Percentiles rank a stretch among this genome's conserved stretches.
Evolutionary conservation across 2,888 invertebrate genomes (phyloP).

Genomic region (Papilio gigon): DNA sequence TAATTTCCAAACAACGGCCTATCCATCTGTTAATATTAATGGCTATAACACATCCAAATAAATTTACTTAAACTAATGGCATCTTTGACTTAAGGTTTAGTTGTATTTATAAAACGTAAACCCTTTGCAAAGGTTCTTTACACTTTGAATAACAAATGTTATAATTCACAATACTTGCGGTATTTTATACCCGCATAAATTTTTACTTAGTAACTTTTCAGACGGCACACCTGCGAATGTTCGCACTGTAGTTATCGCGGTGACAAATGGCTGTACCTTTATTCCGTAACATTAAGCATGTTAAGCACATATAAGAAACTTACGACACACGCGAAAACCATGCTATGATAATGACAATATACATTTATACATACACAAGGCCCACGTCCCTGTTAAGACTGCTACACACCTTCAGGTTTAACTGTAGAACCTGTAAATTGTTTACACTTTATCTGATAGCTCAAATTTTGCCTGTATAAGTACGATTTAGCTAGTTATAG

Average conservation of each 20-base stretch:
- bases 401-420: no score
- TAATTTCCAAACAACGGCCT: no score
- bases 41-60: no score
- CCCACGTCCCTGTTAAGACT: no score
- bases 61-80: no score
- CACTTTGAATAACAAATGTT: conserved; percentile 8
- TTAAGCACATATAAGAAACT: conserved; percentile 20
- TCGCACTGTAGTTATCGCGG: conserved; percentile 31
- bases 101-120: neutral
- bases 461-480: no score
- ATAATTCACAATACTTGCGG: conserved; percentile 23
- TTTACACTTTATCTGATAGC: no score
- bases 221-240: conserved; percentile 33
- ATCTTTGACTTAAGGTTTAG: neutral
- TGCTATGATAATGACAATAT: neutral
- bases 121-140: neutral
- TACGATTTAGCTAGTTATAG: no score
- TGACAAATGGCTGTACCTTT: conserved; percentile 36
- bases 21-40: no score
- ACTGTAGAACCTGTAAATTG: no score
- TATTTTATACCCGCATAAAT: conserved; percentile 30
- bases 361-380: neutral
- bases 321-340: conserved; percentile 15
- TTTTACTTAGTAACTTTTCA: conserved; percentile 36
- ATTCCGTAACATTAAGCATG: conserved; percentile 34